Base-by-base conservation (phyloP, 2,888 invertebrate species). In the Limenitis camilla region DNA sequence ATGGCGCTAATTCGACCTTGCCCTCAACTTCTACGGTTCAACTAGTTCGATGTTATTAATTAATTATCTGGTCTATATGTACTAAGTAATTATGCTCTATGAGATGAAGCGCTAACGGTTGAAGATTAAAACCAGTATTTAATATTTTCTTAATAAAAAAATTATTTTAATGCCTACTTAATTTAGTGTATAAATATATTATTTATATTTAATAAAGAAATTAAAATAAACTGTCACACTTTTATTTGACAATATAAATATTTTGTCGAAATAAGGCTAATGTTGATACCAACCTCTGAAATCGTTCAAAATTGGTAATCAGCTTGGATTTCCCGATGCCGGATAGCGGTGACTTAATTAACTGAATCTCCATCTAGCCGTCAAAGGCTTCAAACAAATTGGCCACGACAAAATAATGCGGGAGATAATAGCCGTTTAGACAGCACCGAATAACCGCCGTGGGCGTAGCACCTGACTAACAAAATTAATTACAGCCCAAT, bases 1-100 rank as follows among this genome's bases (percentile, higher is more conserved):
- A 81, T 81, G 83, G 76, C 78, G 77, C 72, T 85, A 84, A 84
- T 82, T 84, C 73, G 83, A 85, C 86, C 86, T 87, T 85, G 84
- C 76, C 73, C 71, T 74, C 75, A 82, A 84, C 74, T 84, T 83
- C 68, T 65, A 67, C 59, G 58, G 57, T 61, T 59, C 56, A 55
- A 60, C 59, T 60, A 64, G 61, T 67, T 66, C 56, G 61, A 60
- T 61, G 59, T 63, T 66, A 60, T 56, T 62, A 62, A 61, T 58
- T 64, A 70, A 69, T 69, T 69, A 69, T 70, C 66, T 67, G 63
- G 63, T 50, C n/a, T n/a, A n/a, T n/a, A n/a, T n/a, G n/a, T n/a
- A n/a, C n/a, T n/a, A n/a, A n/a, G n/a, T n/a, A n/a, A n/a, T n/a
- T n/a, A n/a, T n/a, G n/a, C n/a, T n/a, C n/a, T n/a, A n/a, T n/a